Conservation (phyloP, 2,888 invertebrate species). For the Pollenia labialis region DNA sequence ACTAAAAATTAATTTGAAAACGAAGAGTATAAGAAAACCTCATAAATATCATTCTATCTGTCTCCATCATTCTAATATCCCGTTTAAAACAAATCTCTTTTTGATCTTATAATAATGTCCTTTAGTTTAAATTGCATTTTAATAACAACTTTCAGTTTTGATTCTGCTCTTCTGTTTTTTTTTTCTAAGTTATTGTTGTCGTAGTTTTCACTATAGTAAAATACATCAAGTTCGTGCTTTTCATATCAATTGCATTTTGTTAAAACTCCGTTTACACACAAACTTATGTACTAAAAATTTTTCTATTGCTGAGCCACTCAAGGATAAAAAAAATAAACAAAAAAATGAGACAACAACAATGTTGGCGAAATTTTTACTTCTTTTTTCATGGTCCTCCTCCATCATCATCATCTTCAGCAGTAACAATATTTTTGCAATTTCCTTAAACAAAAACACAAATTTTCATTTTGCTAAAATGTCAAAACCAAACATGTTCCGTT, state of each 20-base stretch:
- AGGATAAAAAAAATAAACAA: constrained; percentile 15
- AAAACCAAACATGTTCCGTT: constrained; percentile 64
- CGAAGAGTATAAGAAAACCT: not conserved
- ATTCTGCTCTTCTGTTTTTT: not conserved
- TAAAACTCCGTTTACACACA: constrained; percentile 8
- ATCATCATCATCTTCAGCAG: not conserved
- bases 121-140: constrained; percentile 62
- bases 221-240: constrained; percentile 59
- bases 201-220: not conserved
- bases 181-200: constrained; percentile 6
- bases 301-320: constrained; percentile 38
- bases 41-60: not conserved
- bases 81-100: constrained; percentile 43
- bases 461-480: constrained; percentile 66
- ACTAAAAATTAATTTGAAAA: not conserved
- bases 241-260: constrained; percentile 52
- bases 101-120: constrained; percentile 29
- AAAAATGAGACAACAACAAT: not conserved
- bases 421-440: constrained; percentile 70
- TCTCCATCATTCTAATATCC: constrained; percentile 1
- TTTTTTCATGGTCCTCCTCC: not conserved
- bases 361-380: not conserved
- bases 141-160: constrained; percentile 50
- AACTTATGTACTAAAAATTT: not conserved
- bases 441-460: constrained; percentile 58